Percentiles rank a stretch among this genome's conserved stretches.
These are phyloP conservation scores for Leptinotarsa tumamoca DNA, from an alignment of 2,888 invertebrate species.

Conservation along the genomic window DNA sequence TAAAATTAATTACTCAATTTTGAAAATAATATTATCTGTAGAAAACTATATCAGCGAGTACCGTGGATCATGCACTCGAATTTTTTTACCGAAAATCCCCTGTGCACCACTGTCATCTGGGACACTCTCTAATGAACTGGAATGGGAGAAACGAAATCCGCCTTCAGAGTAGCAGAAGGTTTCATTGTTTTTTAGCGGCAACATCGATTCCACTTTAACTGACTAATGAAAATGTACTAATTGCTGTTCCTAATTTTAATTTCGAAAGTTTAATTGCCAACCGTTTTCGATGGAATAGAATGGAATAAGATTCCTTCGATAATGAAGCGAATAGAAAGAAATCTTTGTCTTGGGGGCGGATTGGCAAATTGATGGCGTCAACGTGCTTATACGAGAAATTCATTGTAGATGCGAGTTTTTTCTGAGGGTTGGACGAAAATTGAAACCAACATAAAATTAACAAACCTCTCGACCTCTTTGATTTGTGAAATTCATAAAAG, in stretches of 20 bases:
- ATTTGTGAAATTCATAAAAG: too few relatives aligned
- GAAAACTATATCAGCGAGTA: too few relatives aligned
- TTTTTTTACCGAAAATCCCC: too few relatives aligned
- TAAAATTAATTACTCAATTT: too few relatives aligned
- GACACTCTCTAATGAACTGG: slow-evolving; percentile 4
- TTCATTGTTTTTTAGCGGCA: slow-evolving; percentile 6
- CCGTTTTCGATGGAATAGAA: neutral
- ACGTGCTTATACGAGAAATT: neutral
- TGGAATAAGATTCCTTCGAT: slow-evolving; percentile 7
- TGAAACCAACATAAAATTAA: too few relatives aligned
- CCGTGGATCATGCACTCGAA: too few relatives aligned
- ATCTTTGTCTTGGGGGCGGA: neutral
- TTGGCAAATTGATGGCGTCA: neutral
- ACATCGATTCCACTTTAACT: slow-evolving; percentile 7
- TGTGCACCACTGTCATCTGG: neutral
- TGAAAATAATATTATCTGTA: too few relatives aligned
- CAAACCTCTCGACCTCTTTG: too few relatives aligned
- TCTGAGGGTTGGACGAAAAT: neutral
- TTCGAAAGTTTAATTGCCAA: slow-evolving; percentile 5
- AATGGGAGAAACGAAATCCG: neutral
- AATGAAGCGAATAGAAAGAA: slow-evolving; percentile 1
- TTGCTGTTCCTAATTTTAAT: slow-evolving; percentile 8
- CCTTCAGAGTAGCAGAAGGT: neutral
- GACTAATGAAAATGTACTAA: slow-evolving; percentile 13
- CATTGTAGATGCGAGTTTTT: neutral